phyloP scores from a whole-genome alignment of 2,113 vertebrate species.

The Trogon surrucura region DNA sequence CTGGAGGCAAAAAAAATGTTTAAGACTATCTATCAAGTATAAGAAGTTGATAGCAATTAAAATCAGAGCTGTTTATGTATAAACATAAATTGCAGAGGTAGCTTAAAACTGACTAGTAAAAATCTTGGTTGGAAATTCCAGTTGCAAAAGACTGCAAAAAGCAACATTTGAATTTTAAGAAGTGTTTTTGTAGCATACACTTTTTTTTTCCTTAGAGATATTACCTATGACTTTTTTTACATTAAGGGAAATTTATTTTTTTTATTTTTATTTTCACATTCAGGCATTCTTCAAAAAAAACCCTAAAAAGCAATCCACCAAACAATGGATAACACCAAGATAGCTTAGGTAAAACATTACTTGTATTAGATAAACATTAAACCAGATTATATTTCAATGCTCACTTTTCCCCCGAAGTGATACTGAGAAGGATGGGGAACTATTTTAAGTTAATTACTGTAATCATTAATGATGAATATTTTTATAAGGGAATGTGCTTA shows the following conservation, averaged over 20 bases:
- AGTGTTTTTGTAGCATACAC: background rate
- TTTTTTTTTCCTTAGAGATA: background rate
- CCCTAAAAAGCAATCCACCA: background rate
- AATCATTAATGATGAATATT: background rate
- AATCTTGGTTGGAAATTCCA: slow-evolving; percentile 35
- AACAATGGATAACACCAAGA: background rate
- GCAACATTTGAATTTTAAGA: slow-evolving; percentile 58
- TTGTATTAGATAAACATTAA: background rate
- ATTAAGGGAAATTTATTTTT: background rate
- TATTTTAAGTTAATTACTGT: background rate
- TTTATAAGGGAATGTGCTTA: background rate
- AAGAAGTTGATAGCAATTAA: slow-evolving; percentile 71
- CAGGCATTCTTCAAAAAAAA: background rate
- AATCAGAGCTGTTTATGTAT: slow-evolving; percentile 67
- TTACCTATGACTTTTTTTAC: slow-evolving; percentile 22
- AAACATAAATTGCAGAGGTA: slow-evolving; percentile 62
- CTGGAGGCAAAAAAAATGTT: slow-evolving; percentile 72
- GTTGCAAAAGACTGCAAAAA: slow-evolving; percentile 17
- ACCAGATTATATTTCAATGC: background rate
- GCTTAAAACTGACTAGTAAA: slow-evolving; percentile 55
- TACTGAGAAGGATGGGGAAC: background rate
- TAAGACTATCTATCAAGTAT: slow-evolving; percentile 68
- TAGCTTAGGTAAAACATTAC: background rate
- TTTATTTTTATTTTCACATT: background rate
- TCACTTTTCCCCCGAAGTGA: background rate